phyloP scores from a whole-genome alignment of 2,113 vertebrate species.

The Nothoprocta perdicaria region DNA sequence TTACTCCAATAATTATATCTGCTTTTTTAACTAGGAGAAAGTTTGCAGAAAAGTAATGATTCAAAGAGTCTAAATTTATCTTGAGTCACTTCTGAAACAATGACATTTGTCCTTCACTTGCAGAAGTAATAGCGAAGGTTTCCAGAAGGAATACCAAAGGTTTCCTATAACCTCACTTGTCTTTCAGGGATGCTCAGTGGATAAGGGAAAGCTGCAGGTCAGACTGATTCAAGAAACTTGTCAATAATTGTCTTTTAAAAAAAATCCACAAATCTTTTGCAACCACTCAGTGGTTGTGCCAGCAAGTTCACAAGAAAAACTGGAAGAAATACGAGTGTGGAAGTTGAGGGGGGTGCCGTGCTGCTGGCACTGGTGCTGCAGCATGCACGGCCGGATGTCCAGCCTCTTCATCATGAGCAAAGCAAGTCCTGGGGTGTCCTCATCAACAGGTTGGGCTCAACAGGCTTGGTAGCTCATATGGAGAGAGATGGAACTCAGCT shows the following conservation, averaged over 20 bases:
- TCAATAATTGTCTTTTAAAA: not conserved
- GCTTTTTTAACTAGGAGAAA: not conserved
- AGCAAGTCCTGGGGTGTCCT: not conserved
- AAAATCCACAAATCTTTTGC: not conserved
- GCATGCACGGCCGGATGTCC: fast-evolving
- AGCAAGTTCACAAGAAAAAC: not conserved
- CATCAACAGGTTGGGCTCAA: not conserved
- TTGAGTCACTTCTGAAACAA: not conserved
- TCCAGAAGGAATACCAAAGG: not conserved
- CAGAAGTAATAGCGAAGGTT: not conserved
- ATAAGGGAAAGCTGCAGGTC: not conserved
- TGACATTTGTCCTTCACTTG: not conserved
- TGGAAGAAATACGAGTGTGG: too few species aligned
- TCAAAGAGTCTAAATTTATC: not conserved
- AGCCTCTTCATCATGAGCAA: not conserved
- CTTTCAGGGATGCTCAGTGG: not conserved
- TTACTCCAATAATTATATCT: not conserved
- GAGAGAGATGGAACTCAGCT: not conserved
- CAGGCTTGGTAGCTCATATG: not conserved
- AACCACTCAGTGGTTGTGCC: not conserved
- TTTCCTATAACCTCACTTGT: too few species aligned
- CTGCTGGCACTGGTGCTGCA: fast-evolving
- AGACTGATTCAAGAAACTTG: not conserved
- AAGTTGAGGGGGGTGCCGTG: not conserved
- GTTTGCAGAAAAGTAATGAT: not conserved